Conservation (phyloP, 2,797 vertebrate genomes). For the Malurus splendens region DNA sequence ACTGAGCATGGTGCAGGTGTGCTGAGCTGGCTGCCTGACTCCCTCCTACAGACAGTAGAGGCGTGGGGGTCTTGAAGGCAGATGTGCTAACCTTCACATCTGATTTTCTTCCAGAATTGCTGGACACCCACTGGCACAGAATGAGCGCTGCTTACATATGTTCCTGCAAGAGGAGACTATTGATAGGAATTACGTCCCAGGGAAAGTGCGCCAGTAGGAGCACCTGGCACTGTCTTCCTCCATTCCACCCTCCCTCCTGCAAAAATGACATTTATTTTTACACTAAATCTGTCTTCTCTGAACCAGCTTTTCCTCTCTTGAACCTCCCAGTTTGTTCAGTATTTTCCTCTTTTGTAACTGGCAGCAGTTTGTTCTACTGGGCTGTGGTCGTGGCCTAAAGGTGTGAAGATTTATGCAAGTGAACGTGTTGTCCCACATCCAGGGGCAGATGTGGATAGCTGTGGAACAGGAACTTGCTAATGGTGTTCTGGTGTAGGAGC, state of each 20-base stretch:
- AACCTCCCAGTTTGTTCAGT: constrained; percentile 66
- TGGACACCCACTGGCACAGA: constrained; percentile 97
- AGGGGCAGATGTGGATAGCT: constrained; percentile 19
- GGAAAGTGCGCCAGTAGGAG: constrained; percentile 96
- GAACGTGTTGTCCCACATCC: constrained; percentile 19
- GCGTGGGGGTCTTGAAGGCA: background rate
- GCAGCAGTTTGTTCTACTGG: constrained; percentile 63
- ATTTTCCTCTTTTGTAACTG: constrained; percentile 65
- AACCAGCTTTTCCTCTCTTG: constrained; percentile 71
- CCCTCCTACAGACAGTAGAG: background rate
- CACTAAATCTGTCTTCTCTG: constrained; percentile 76
- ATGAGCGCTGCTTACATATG: constrained; percentile 99
- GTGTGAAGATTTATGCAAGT: constrained; percentile 56
- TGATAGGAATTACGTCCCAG: constrained; percentile 89
- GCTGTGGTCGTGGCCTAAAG: constrained; percentile 59
- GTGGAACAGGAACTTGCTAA: constrained; percentile 50
- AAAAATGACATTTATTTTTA: constrained; percentile 85
- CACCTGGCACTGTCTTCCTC: constrained; percentile 63
- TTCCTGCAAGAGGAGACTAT: constrained; percentile 97
- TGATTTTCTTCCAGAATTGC: constrained; percentile 85
- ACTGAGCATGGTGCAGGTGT: accelerated
- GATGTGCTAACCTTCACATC: constrained; percentile 4
- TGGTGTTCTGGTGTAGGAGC: constrained; percentile 37
- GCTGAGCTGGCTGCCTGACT: background rate
- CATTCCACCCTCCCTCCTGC: constrained; percentile 69